Evolutionary conservation across 2,113 vertebrate genomes (phyloP), one percentile per base, ranked within the genome.

Genomic region (Acinonyx jubatus): DNA sequence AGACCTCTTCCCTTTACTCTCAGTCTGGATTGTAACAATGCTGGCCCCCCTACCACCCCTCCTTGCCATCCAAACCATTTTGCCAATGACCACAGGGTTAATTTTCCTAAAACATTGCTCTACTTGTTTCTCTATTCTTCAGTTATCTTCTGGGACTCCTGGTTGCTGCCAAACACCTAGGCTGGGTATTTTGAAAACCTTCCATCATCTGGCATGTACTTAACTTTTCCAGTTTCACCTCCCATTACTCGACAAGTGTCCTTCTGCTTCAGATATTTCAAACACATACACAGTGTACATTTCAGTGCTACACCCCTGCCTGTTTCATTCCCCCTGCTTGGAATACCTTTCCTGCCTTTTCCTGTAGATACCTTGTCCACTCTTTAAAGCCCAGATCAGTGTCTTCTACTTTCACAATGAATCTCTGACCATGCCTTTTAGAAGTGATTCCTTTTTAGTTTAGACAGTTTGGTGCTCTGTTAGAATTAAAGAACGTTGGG

Each of bases 191-290:
- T 93, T 92, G 94, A 91, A 96, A 84, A 76, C 25, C 36, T 87
- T 93, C 79, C 23, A 83, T 95, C 91, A 93, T 83, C 73, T 80
- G 96, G 82, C 83, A 93, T 45, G 1, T 76, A 78, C 84, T 95
- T 96, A 80, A 78, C 74, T 92, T 96, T 97, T 95, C 92, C 38
- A 88, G 31, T 82, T n/a, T 94, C 76, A 29, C 66, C 38, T 95
- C 76, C 36, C 31, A 65, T 73, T 81, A 16, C 66, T 96, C 68
- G 81, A 87, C 36, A 93, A 89, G 33, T 79, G 87, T 88, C 83
- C 36, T 18, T 76, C 55, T 33, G 66, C 50, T 92, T 93, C 89
- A 92, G 82, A 85, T 38, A 48, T 41, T 91, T 89, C 73, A 93
- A 85, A 94, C 66, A 88, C 33, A 80, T 6, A 14, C 29, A 38